Evolutionary conservation across 2,888 invertebrate genomes (phyloP).

Genomic region (Lepetodrilus schrolli): DNA sequence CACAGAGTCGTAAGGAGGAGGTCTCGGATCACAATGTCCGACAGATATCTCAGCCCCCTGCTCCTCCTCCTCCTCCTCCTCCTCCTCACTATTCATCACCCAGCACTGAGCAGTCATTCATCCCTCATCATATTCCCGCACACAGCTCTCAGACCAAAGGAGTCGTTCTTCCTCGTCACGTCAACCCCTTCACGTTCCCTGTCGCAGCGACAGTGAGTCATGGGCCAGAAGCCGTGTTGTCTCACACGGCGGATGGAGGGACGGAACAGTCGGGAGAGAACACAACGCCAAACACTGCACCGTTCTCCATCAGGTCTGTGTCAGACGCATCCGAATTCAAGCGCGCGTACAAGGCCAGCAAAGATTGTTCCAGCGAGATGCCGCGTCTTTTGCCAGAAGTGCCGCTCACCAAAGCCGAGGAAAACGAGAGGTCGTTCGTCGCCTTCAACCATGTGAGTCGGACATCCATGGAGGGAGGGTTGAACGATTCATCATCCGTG

Average conservation of each 20-base stretch:
- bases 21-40: not conserved
- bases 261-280: not conserved
- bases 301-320: not conserved
- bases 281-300: not conserved
- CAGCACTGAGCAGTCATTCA: not conserved
- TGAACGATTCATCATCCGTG: too few species aligned
- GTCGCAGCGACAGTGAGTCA: not conserved
- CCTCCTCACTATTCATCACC: not conserved
- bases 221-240: not conserved
- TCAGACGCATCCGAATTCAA: constrained; percentile 2
- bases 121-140: too few species aligned
- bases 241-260: not conserved
- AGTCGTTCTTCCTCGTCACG: constrained; percentile 9
- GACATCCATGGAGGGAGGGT: too few species aligned
- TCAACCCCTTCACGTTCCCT: constrained; percentile 31
- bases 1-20: not conserved
- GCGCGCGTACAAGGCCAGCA: not conserved
- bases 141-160: not conserved
- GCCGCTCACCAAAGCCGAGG: not conserved
- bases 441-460: constrained; percentile 19
- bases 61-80: not conserved
- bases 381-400: constrained; percentile 28
- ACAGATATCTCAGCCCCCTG: not conserved
- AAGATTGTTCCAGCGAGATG: constrained; percentile 13
- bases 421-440: not conserved